phyloP scores from a whole-genome alignment of 2,888 invertebrate genomes.

The Tipula unca region DNA sequence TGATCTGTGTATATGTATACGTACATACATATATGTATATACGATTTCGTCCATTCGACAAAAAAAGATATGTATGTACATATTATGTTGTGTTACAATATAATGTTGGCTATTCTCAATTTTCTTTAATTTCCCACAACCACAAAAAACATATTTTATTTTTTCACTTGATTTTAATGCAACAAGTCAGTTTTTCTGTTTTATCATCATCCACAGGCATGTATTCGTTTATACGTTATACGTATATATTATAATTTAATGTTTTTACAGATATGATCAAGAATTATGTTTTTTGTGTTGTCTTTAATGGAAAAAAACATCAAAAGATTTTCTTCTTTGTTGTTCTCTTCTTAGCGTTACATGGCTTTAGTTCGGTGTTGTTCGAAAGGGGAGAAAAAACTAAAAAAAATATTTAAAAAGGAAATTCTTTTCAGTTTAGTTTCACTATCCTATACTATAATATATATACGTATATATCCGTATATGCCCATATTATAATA shows the following conservation, averaged over 20 bases:
- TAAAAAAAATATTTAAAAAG: not conserved
- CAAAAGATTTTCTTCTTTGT: constrained; percentile 2
- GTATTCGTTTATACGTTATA: not conserved
- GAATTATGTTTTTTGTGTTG: not conserved
- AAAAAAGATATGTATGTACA: not conserved
- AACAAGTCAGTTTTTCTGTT: not conserved
- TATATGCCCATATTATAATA: too few species aligned
- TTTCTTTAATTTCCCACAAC: not conserved
- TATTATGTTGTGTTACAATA: not conserved
- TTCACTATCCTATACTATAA: not conserved
- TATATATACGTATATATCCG: not conserved
- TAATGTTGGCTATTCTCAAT: not conserved
- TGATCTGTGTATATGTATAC: not conserved
- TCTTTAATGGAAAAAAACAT: not conserved
- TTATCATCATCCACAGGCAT: not conserved
- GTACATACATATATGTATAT: not conserved
- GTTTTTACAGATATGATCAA: constrained; percentile 3
- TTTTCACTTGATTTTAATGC: not conserved
- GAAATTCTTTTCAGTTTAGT: not conserved
- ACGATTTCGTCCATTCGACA: not conserved
- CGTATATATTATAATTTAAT: not conserved
- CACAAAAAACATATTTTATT: not conserved
- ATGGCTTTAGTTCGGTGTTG: not conserved
- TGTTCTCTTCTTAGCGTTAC: not conserved
- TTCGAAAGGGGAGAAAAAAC: not conserved